Conservation (phyloP, 2,888 invertebrate genomes). For the Lasioglossum morio region DNA sequence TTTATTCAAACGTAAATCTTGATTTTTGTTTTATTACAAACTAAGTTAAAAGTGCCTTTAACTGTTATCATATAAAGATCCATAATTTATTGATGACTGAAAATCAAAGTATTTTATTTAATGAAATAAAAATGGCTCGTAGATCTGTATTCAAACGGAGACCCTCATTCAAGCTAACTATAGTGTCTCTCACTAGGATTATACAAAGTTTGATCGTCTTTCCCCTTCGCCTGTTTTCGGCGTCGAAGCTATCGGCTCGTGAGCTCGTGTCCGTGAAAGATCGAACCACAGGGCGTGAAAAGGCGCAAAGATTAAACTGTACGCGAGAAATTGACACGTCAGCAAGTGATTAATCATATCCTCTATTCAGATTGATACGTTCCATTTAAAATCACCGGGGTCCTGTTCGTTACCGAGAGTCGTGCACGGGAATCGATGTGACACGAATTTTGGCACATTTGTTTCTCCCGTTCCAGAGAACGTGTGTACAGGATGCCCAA, state of each 20-base stretch:
- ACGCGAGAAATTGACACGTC: neutral
- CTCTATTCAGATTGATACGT: neutral
- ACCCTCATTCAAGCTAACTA: too few species aligned
- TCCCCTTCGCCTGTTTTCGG: neutral
- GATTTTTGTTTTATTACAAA: too few species aligned
- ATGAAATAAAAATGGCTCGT: neutral
- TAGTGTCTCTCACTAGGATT: neutral
- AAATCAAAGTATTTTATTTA: neutral
- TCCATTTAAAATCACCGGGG: slow-evolving; percentile 1
- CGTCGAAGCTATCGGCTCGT: neutral
- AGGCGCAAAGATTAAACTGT: slow-evolving; percentile 11
- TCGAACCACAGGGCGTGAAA: neutral
- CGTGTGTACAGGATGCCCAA: neutral
- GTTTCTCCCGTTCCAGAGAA: neutral
- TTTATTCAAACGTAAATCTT: too few species aligned
- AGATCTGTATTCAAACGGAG: too few species aligned
- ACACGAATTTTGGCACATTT: neutral
- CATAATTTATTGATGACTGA: too few species aligned
- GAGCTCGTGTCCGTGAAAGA: neutral
- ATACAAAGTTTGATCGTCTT: neutral
- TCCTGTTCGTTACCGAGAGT: slow-evolving; percentile 1
- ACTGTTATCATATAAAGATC: too few species aligned
- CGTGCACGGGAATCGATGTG: neutral
- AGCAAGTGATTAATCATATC: slow-evolving; percentile 1
- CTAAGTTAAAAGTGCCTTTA: too few species aligned